phyloP scores from a whole-genome alignment of 2,113 vertebrate genomes.

The Apeltes quadracus region DNA sequence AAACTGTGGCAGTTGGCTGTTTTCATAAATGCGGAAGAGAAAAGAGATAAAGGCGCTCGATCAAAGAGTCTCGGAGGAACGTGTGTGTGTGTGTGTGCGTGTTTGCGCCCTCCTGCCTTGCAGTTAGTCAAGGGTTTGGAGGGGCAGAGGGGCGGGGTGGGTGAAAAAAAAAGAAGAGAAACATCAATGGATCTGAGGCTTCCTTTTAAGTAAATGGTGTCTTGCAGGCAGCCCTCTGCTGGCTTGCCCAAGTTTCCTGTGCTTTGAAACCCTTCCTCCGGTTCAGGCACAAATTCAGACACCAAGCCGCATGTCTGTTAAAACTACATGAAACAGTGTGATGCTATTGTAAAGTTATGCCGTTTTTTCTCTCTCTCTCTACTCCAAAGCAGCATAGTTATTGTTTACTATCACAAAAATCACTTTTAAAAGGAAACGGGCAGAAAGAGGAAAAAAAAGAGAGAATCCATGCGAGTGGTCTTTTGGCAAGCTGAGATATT shows the following conservation, averaged over 20 bases:
- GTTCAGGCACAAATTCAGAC: constrained; percentile 72
- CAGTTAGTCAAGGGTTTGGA: constrained; percentile 75
- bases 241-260: constrained; percentile 82
- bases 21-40: constrained; percentile 53
- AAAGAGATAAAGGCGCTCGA: constrained; percentile 63
- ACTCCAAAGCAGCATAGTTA: constrained; percentile 7
- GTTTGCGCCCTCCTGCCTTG: constrained; percentile 75
- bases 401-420: constrained; percentile 26
- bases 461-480: constrained; percentile 38
- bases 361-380: background rate
- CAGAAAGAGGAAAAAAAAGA: constrained; percentile 21
- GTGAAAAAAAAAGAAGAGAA: constrained; percentile 7
- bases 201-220: constrained; percentile 77
- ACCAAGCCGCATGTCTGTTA: constrained; percentile 61
- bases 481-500: constrained; percentile 60
- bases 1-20: constrained; percentile 38
- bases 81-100: constrained; percentile 68
- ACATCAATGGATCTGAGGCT: constrained; percentile 75
- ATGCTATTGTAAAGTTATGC: constrained; percentile 53
- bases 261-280: constrained; percentile 81
- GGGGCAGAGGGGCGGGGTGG: constrained; percentile 64
- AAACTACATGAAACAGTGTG: constrained; percentile 44
- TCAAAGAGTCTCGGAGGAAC: constrained; percentile 74
- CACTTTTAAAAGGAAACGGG: background rate
- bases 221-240: constrained; percentile 82